Percentiles rank a stretch among this genome's conserved stretches.
Evolutionary conservation across 2,888 invertebrate species (phyloP).

Genomic region (Tiliacea citrago): DNA sequence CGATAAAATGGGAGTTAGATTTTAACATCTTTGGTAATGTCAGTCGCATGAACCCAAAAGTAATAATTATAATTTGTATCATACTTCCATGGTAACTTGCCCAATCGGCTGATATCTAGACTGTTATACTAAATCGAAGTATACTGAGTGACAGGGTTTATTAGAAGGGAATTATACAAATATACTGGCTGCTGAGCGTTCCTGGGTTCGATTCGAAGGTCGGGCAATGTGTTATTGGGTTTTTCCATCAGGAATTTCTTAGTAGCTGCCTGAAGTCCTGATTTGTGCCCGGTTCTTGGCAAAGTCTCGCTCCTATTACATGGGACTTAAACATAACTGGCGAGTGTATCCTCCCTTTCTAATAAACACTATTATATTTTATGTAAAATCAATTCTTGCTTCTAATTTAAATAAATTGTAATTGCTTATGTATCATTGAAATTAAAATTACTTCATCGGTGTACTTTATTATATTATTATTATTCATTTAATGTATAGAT

Average conservation of each 20-base stretch:
- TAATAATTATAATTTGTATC: constrained; percentile 5
- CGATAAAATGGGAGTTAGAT: not conserved
- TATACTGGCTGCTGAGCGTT: not conserved
- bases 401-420: constrained; percentile 41
- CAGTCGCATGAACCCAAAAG: constrained; percentile 21
- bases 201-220: not conserved
- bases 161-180: constrained; percentile 14
- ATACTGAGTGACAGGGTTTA: constrained; percentile 42
- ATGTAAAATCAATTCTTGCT: constrained; percentile 38
- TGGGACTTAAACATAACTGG: not conserved
- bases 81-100: constrained; percentile 60
- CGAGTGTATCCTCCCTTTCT: not conserved
- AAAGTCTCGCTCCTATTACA: not conserved
- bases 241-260: not conserved
- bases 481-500: constrained; percentile 40
- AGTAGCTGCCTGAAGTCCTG: too few relatives aligned
- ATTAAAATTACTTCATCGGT: constrained; percentile 39
- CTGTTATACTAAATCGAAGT: constrained; percentile 59
- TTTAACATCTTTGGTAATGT: not conserved
- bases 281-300: not conserved
- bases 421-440: constrained; percentile 32
- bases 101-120: constrained; percentile 55
- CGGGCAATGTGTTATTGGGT: not conserved
- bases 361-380: constrained; percentile 22
- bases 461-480: constrained; percentile 44